Conservation (phyloP, 2,888 invertebrate species). For the Drosophila tanythrix region DNA sequence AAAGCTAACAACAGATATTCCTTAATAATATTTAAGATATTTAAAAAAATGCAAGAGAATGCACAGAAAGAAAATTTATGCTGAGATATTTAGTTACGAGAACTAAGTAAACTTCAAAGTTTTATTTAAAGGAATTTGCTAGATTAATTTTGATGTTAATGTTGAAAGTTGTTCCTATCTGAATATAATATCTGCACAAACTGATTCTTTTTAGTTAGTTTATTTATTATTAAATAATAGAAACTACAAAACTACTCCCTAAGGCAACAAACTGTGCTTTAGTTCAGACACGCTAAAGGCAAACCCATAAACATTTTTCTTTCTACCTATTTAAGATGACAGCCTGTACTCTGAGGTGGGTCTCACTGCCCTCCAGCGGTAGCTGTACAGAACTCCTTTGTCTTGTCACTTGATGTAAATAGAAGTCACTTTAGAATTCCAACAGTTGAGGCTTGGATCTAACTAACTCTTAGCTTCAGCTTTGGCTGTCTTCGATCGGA, state of each 20-base stretch:
- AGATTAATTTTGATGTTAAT: neutral
- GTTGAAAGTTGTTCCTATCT: no score
- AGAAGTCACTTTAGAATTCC: constrained; percentile 34
- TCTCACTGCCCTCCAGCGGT: neutral
- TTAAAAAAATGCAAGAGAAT: no score
- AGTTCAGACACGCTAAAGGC: neutral
- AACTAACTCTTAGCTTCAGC: constrained; percentile 34
- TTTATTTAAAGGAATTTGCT: neutral
- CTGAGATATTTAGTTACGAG: no score
- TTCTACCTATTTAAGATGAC: neutral
- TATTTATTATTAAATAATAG: neutral
- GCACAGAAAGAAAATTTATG: no score
- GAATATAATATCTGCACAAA: neutral
- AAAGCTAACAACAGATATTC: no score
- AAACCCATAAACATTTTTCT: neutral
- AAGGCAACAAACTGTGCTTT: neutral
- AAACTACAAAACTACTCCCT: neutral
- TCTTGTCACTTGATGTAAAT: constrained; percentile 1
- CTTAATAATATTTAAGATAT: no score
- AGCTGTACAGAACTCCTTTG: neutral
- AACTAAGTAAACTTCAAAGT: no score
- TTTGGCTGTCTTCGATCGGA: constrained; percentile 19
- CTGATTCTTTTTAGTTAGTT: neutral
- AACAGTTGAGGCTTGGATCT: constrained; percentile 8
- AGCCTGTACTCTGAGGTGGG: constrained; percentile 9